phyloP scores from a whole-genome alignment of 2,888 invertebrate genomes.

The Automeris io region DNA sequence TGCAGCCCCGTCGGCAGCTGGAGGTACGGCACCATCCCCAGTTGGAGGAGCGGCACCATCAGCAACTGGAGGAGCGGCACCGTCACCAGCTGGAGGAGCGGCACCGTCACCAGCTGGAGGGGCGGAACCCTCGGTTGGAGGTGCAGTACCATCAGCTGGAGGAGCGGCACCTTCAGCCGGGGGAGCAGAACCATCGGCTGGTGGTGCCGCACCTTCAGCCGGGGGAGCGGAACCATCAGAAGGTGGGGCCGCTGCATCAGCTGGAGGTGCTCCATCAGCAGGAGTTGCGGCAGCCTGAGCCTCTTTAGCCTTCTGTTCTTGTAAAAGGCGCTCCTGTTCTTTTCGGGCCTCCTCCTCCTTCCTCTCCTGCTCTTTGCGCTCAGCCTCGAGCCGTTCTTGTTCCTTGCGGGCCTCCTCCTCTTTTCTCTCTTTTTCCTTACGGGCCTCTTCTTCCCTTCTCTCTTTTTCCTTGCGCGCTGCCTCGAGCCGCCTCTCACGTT shows the following conservation, averaged over 20 bases:
- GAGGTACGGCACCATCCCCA: slow-evolving; percentile 23
- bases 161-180: slow-evolving; percentile 38
- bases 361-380: neutral
- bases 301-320: slow-evolving; percentile 3
- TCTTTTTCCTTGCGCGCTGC: slow-evolving; percentile 26
- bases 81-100: slow-evolving; percentile 23
- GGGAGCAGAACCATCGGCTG: slow-evolving; percentile 29
- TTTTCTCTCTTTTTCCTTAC: neutral
- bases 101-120: slow-evolving; percentile 40
- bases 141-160: slow-evolving; percentile 30
- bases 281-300: slow-evolving; percentile 21
- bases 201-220: slow-evolving; percentile 30
- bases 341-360: neutral
- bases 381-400: slow-evolving; percentile 1
- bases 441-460: neutral
- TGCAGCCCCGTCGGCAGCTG: too few species aligned
- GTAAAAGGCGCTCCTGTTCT: slow-evolving; percentile 1
- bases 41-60: slow-evolving; percentile 23
- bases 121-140: slow-evolving; percentile 24
- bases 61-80: too few species aligned
- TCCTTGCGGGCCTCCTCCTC: neutral
- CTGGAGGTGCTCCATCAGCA: slow-evolving; percentile 23
- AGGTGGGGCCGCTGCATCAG: slow-evolving; percentile 31
- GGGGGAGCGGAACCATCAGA: slow-evolving; percentile 33
- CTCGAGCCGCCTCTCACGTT: slow-evolving; percentile 38